Evolutionary conservation across 2,113 vertebrate species (phyloP), one percentile per base, ranked within the genome.

Genomic region (Paraplagusia blochii): DNA sequence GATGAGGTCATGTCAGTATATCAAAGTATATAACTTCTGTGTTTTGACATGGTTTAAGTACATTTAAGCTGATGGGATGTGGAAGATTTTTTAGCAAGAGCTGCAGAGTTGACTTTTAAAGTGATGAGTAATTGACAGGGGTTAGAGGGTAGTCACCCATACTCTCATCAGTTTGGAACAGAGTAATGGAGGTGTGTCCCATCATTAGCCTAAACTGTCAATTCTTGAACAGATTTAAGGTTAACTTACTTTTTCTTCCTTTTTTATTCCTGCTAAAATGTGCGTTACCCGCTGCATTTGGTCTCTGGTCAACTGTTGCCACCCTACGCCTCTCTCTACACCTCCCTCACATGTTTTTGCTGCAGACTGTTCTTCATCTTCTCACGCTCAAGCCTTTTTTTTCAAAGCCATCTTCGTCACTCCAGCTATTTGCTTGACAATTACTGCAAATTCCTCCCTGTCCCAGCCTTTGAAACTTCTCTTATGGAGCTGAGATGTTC

Each of bases 271-370:
- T 14, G 14, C 63, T 40, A 66, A 77, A 74, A 74, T 64, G 48
- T 14, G 45, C 52, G 58, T 61, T 53, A 65, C 65, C 50, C 76
- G 69, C 59, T 45, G 67, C n/a, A 63, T 76, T 66, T 70, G 43
- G 22, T 29, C 22, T 29, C 66, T 72, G 75, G 72, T 73, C 66
- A 79, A 81, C 51, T 68, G 62, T 74, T 72, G 77, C 78, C 50
- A 76, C 69, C 77, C 69, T 73, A 77, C 70, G 63, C 70, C 69
- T 79, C 68, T 82, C 83, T 77, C 81, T 67, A 85, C 85, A 85
- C 83, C 83, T 82, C 83, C 83, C 76, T 87, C 85, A 78, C 81
- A 82, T 81, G 67, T 57, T 82, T 77, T 55, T 62, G 50, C 75
- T 64, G 64, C 76, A 64, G 69, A 76, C 81, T 82, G 83, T 72